Evolutionary conservation across 2,888 invertebrate genomes (phyloP).

Genomic region (Pycnomerus fuliginosus): DNA sequence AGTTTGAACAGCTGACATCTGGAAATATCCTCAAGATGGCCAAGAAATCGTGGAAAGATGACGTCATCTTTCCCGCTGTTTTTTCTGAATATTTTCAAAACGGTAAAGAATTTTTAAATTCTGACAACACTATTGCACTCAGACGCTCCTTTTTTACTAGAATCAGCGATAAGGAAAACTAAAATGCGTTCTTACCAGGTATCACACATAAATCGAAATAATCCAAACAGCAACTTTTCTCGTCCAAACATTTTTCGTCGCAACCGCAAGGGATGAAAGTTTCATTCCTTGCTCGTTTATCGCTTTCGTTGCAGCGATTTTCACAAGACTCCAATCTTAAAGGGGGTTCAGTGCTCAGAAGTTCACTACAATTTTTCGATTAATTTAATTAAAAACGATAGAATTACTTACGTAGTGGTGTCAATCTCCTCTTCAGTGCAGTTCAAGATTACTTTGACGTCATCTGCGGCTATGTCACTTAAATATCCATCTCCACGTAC

Average conservation of each 20-base stretch:
- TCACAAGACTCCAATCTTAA: conserved; percentile 56
- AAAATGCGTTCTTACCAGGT: no score
- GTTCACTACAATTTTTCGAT: conserved; percentile 17
- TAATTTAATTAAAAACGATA: neutral
- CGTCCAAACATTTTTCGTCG: conserved; percentile 56
- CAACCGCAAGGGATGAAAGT: conserved; percentile 59
- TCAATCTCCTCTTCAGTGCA: conserved; percentile 52
- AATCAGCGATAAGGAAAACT: no score
- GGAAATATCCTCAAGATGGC: no score
- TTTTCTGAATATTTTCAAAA: no score
- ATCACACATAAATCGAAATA: conserved; percentile 61
- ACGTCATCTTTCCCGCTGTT: no score
- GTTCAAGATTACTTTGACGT: conserved; percentile 65
- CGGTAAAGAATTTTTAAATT: no score
- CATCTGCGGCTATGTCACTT: conserved; percentile 81
- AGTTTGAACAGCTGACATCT: no score
- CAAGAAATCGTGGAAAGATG: no score
- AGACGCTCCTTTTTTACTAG: no score
- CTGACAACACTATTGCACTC: no score
- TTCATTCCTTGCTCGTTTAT: conserved; percentile 22
- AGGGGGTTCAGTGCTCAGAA: conserved; percentile 35
- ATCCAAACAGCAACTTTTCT: conserved; percentile 67
- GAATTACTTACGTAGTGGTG: conserved; percentile 36
- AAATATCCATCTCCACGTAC: conserved; percentile 65
- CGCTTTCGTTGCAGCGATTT: conserved; percentile 52